phyloP scores from a whole-genome alignment of 1,140 invertebrate species.

The Tetramorium alpestre region DNA sequence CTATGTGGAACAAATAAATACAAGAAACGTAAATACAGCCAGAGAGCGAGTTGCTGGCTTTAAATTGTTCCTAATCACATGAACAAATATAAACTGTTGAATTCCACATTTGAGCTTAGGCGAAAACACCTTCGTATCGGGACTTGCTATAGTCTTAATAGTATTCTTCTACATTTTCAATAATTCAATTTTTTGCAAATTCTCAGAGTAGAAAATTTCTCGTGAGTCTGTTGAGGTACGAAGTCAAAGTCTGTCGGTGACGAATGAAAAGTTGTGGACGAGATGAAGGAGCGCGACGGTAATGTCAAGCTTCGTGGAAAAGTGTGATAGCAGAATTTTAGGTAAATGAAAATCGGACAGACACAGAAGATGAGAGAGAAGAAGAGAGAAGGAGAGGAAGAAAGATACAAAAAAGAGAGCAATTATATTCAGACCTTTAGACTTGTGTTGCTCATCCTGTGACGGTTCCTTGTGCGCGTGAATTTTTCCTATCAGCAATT shows the following conservation, averaged over 20 bases:
- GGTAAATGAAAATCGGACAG: slow-evolving; percentile 2
- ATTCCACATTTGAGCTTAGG: not conserved
- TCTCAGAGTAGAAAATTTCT: not conserved
- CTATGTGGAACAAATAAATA: not conserved
- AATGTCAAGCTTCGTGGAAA: slow-evolving; percentile 4
- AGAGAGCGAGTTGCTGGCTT: not conserved
- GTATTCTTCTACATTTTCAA: not conserved
- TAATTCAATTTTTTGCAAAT: not conserved
- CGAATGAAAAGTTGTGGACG: not conserved
- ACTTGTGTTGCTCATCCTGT: slow-evolving; percentile 70
- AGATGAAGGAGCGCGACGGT: not conserved
- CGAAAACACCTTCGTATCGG: not conserved
- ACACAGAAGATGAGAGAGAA: not conserved
- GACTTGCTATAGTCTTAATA: not conserved
- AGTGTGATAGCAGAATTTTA: not conserved
- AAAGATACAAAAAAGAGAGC: not conserved
- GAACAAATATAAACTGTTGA: not conserved
- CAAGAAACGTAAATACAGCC: slow-evolving; percentile 1
- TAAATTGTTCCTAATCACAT: not conserved
- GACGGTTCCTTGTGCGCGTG: slow-evolving; percentile 90
- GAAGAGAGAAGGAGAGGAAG: not conserved
- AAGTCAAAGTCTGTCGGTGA: too few species aligned
- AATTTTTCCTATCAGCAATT: slow-evolving; percentile 93
- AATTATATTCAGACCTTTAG: slow-evolving; percentile 76
- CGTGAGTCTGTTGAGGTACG: not conserved